Evolutionary conservation across 2,888 invertebrate genomes (phyloP).

Genomic region (Portevinia maculata): DNA sequence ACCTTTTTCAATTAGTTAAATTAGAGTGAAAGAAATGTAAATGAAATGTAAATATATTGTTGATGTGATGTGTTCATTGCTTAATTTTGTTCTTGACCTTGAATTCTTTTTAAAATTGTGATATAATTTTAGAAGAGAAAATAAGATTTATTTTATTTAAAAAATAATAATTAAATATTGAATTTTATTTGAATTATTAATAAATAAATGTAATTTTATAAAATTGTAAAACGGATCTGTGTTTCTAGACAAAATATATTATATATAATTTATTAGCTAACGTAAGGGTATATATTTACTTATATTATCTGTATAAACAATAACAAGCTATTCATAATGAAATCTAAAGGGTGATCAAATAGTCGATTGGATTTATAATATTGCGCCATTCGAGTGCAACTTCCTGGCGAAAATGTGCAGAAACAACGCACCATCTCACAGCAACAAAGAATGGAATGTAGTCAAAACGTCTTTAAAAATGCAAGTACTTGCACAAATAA

Average conservation of each 20-base stretch:
- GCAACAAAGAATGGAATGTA: too few relatives aligned
- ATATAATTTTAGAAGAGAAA: constrained; percentile 60
- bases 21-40: too few relatives aligned
- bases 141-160: not conserved
- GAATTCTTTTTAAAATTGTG: constrained; percentile 57
- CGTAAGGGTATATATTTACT: constrained; percentile 2
- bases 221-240: constrained; percentile 58
- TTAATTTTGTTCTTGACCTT: constrained; percentile 22
- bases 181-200: constrained; percentile 18
- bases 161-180: constrained; percentile 20
- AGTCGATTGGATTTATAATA: constrained; percentile 35
- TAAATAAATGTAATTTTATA: constrained; percentile 12
- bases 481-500: too few relatives aligned
- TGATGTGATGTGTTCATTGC: constrained; percentile 6
- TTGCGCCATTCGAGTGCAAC: not conserved
- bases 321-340: constrained; percentile 28
- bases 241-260: constrained; percentile 39
- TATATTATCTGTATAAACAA: not conserved
- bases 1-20: constrained; percentile 17
- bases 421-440: too few relatives aligned
- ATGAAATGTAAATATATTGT: too few relatives aligned
- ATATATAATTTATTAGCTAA: not conserved
- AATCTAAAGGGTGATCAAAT: constrained; percentile 57
- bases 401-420: too few relatives aligned
- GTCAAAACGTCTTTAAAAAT: too few relatives aligned